phyloP scores from a whole-genome alignment of 2,113 vertebrate species.

The Cochlearius cochlearius region DNA sequence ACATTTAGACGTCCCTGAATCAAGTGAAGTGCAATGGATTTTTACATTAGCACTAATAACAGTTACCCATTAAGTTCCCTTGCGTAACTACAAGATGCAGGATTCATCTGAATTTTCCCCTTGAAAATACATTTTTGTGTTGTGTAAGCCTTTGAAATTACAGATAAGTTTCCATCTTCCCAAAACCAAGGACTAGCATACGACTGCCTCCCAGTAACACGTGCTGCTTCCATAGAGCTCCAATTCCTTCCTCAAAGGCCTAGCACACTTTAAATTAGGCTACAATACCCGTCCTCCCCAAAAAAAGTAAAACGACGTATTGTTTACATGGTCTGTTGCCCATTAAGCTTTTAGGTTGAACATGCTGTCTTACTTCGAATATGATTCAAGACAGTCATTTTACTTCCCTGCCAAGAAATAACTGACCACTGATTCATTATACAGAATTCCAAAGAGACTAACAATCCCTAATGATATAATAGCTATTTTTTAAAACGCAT shows the following conservation, averaged over 20 bases:
- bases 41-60: not conserved
- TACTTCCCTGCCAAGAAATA: not conserved
- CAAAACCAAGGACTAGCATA: not conserved
- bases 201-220: not conserved
- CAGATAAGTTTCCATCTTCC: not conserved
- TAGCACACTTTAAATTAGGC: not conserved
- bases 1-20: not conserved
- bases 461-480: not conserved
- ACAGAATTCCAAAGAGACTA: not conserved
- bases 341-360: not conserved
- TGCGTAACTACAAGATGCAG: not conserved
- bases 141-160: not conserved
- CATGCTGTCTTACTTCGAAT: not conserved
- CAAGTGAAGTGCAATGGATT: not conserved
- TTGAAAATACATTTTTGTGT: not conserved
- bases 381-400: not conserved
- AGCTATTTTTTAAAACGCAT: not conserved
- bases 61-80: not conserved
- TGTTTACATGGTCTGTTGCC: not conserved
- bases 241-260: not conserved
- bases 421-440: not conserved
- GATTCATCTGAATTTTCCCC: not conserved
- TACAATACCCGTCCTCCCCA: rapidly evolving
- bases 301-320: not conserved
- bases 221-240: not conserved